These are phyloP conservation scores for Myodes glareolus DNA, from an alignment of 2,113 vertebrate species.

Conservation along the genomic window DNA sequence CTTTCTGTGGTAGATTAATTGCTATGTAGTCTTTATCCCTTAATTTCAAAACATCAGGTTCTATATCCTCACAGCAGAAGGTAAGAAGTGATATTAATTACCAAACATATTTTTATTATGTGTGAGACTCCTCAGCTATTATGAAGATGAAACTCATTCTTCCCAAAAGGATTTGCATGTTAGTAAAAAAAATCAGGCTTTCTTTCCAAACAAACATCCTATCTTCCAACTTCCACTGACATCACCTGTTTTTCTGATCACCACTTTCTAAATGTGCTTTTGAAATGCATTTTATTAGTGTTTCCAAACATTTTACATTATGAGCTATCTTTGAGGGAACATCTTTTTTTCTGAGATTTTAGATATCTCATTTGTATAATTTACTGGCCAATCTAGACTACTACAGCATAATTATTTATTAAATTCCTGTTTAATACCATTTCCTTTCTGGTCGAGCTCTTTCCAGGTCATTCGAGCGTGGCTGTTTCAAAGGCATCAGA, in stretches of 20 bases:
- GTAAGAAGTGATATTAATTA: not conserved
- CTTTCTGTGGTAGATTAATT: not conserved
- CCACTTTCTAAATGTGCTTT: not conserved
- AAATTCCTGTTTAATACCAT: not conserved
- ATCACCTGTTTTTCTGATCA: not conserved
- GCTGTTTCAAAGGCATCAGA: not conserved
- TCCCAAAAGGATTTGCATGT: not conserved
- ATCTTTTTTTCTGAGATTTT: constrained; percentile 7
- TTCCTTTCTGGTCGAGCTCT: not conserved
- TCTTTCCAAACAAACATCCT: not conserved
- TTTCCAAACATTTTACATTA: constrained; percentile 19
- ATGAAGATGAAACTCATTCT: not conserved
- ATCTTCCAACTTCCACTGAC: not conserved
- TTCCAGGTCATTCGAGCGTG: not conserved
- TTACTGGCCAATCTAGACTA: constrained; percentile 27
- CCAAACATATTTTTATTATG: not conserved
- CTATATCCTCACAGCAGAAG: not conserved
- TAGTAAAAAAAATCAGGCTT: not conserved
- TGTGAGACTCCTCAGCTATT: not conserved
- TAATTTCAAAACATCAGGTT: not conserved
- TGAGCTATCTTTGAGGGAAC: not conserved
- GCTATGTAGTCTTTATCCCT: not conserved
- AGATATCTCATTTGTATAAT: not conserved
- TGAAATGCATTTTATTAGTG: not conserved
- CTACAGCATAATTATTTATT: not conserved